Evolutionary conservation across 2,113 vertebrate species (phyloP), one percentile per base, ranked within the genome.

Genomic region (Mustela lutreola): DNA sequence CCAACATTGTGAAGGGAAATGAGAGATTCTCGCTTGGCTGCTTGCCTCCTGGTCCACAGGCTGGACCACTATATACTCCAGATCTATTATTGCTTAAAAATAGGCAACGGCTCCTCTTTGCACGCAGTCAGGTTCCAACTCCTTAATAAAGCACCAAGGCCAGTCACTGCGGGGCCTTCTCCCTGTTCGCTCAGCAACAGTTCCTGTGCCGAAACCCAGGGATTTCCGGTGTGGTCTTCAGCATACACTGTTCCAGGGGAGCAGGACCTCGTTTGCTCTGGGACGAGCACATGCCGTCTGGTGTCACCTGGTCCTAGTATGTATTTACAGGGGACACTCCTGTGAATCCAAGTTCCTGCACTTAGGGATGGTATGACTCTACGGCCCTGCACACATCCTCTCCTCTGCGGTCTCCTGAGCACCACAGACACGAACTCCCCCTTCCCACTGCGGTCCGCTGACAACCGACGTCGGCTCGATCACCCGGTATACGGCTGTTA

Each of bases 401-500:
- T 83, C 62, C 58, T 60, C 58, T 19, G 15, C 39, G 12, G 39
- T 53, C 62, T 82, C 42, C 10, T n/a, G 39, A 60, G 56, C 33
- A 60, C 42, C 19, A 5, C 16, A 11, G n/a, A 26, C 31, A 33
- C 16, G 0, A 16, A 16, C 2, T 2, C 1, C 50, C 50, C 45
- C 33, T 36, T 24, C 58, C 36, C 31, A 67, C 16, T 36, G 24
- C 15, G 5, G 5, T 11, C 4, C 10, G 11, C 16, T 26, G 26
- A 12, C 21, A 2, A 16, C 1, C 8, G 50, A n/a, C 3, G 39
- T 56, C 62, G n/a, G 45, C 56, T 84, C 5, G 1, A 5, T 14
- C 31, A 15, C 15, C 8, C 4, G 10, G 14, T 16, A 1, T 19
- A 2, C 4, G 15, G 45, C 33, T 18, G 4, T 21, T 7, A 1